These are phyloP conservation scores for Clupea harengus DNA, from an alignment of 2,113 vertebrate genomes.

Conservation along the genomic window DNA sequence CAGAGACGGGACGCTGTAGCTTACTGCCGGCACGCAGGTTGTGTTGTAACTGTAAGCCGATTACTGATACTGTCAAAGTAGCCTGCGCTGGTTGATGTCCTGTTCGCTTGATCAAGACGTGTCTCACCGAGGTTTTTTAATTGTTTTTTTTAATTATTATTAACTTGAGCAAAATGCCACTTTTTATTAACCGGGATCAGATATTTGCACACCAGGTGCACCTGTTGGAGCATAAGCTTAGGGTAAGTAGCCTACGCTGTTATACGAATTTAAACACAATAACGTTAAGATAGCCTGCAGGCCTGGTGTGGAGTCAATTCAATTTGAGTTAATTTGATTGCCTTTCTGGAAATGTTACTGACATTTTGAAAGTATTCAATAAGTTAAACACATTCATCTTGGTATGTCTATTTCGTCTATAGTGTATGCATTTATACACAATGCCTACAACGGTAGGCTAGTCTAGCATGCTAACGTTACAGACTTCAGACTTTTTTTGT, in stretches of 20 bases:
- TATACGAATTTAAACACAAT: not conserved
- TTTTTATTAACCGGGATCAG: slow-evolving; percentile 68
- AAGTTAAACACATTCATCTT: no score
- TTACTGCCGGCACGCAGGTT: not conserved
- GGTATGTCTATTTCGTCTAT: no score
- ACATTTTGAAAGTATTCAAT: no score
- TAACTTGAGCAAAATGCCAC: slow-evolving; percentile 57
- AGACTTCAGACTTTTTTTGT: not conserved
- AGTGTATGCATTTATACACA: no score
- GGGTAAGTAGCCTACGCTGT: slow-evolving; percentile 51
- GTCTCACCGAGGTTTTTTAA: not conserved
- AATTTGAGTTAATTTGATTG: no score
- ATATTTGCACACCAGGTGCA: slow-evolving; percentile 71
- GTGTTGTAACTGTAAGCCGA: not conserved
- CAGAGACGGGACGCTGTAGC: not conserved
- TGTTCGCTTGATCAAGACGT: not conserved
- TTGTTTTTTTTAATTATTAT: not conserved
- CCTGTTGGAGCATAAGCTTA: slow-evolving; percentile 70
- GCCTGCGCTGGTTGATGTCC: not conserved
- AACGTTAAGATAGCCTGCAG: not conserved
- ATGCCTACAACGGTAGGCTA: no score
- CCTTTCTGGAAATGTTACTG: no score
- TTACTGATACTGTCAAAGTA: not conserved
- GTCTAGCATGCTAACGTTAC: not conserved
- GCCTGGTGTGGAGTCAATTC: no score